Base-by-base conservation (phyloP, 2,797 vertebrate genomes). In the Xiphorhynchus erythropygius region DNA sequence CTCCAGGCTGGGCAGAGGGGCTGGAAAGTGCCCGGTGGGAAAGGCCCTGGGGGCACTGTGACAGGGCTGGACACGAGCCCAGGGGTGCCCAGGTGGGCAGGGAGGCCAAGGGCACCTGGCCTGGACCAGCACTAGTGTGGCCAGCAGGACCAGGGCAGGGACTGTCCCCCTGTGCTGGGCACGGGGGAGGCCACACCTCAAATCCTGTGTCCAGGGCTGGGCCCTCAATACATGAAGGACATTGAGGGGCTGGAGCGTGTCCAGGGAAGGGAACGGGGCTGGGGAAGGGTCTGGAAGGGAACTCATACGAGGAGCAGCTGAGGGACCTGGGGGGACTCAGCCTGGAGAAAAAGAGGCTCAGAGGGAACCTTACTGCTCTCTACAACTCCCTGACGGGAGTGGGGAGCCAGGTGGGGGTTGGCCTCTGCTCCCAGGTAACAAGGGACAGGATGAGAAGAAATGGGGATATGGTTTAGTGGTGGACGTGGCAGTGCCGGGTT, bases 291-390 rank as follows among this genome's bases (percentile, higher is more conserved):
- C 19, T 25, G 68, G 19, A 52, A 39, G n/a, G 37, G n/a, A 11
- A 4, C 3, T 9, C 23, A 42, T 27, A 13, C 28, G 50, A 44
- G 27, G 16, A 37, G 24, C 0, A 0, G 13, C 60, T 65, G 46
- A 59, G 23, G 9, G 52, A 42, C 19, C 15, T 53, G 32, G 39
- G 32, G 28, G 22, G 11, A 44, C 13, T 60, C 4, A 49, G 17
- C 10, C 28, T 49, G 35, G 2, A 56, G 57, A 7, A 44, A n/a
- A 41, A 18, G 30, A 46, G 30, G 53, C 17, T 74, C 39, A 15
- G 24, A n/a, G 13, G 9, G 2, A 13, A 27, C 39, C 7, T 21
- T 46, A 1, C 1, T 1, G 7, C 35, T 46, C 68, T 30, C 8
- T 5, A 33, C 9, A 25, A 15, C 17, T 74, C 28, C 11, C 39